phyloP scores from a whole-genome alignment of 2,888 invertebrate genomes.

The Cylindroiulus punctatus region DNA sequence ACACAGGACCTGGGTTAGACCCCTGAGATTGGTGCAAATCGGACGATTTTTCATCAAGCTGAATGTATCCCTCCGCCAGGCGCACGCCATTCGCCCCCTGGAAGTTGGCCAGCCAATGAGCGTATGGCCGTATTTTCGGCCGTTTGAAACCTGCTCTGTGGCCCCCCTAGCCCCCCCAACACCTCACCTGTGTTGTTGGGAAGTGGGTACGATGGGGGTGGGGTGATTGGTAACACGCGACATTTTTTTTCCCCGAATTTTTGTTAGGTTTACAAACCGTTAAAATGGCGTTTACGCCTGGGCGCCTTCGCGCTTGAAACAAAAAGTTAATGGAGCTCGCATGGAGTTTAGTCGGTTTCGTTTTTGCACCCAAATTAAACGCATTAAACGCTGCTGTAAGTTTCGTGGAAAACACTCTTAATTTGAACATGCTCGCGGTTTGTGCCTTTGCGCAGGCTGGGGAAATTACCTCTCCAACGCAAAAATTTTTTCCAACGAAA shows the following conservation, averaged over 20 bases:
- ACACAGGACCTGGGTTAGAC: background rate
- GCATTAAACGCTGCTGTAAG: too few relatives aligned
- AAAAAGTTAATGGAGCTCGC: background rate
- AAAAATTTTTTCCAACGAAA: too few relatives aligned
- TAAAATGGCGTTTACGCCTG: background rate
- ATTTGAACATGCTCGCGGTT: background rate
- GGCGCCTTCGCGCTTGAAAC: background rate
- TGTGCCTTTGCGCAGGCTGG: too few relatives aligned
- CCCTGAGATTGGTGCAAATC: background rate
- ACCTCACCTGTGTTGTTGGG: background rate
- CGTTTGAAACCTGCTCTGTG: background rate
- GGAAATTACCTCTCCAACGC: too few relatives aligned
- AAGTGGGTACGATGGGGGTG: background rate
- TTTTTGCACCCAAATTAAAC: too few relatives aligned
- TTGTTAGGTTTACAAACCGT: background rate
- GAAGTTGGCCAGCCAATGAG: background rate
- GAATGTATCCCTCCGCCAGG: slow-evolving; percentile 22
- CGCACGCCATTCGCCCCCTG: background rate
- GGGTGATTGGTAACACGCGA: slow-evolving; percentile 40
- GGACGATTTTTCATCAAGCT: too few relatives aligned
- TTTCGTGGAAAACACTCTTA: background rate
- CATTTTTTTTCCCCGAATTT: background rate
- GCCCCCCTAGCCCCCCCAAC: background rate
- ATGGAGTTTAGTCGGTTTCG: background rate
- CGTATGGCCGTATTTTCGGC: background rate